phyloP scores from a whole-genome alignment of 2,888 invertebrate genomes.

The Parnassius mnemosyne region DNA sequence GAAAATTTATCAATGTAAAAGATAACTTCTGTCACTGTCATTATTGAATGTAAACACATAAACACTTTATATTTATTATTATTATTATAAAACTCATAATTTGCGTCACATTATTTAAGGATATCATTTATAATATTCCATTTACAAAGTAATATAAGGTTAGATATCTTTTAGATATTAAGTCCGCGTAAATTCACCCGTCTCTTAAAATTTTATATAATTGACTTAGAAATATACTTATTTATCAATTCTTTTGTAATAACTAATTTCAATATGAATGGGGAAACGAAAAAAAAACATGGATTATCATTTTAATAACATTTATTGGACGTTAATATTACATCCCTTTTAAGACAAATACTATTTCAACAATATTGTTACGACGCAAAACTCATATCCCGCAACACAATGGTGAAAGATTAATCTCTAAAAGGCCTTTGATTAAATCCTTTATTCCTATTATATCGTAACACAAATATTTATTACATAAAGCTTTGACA shows the following conservation, averaged over 20 bases:
- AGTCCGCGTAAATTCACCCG: conserved; percentile 79
- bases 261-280: conserved; percentile 75
- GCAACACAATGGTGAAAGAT: too few relatives aligned
- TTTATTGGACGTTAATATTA: conserved; percentile 47
- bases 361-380: background rate
- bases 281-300: conserved; percentile 53
- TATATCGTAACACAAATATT: too few relatives aligned
- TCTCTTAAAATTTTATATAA: conserved; percentile 80
- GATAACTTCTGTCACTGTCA: background rate
- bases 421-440: too few relatives aligned
- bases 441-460: too few relatives aligned
- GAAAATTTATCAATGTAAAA: conserved; percentile 9
- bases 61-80: too few relatives aligned
- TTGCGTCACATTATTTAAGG: conserved; percentile 16
- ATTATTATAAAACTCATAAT: background rate
- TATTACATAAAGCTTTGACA: too few relatives aligned
- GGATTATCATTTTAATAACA: conserved; percentile 54
- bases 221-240: conserved; percentile 80
- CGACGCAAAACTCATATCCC: too few relatives aligned
- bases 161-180: conserved; percentile 68
- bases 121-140: conserved; percentile 69
- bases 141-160: conserved; percentile 75
- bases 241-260: conserved; percentile 77
- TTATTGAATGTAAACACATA: too few relatives aligned
- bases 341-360: conserved; percentile 6